Percentiles rank a stretch among this genome's conserved stretches.
Conservation (phyloP, 2,888 invertebrate genomes). For the Maniola hyperantus region DNA sequence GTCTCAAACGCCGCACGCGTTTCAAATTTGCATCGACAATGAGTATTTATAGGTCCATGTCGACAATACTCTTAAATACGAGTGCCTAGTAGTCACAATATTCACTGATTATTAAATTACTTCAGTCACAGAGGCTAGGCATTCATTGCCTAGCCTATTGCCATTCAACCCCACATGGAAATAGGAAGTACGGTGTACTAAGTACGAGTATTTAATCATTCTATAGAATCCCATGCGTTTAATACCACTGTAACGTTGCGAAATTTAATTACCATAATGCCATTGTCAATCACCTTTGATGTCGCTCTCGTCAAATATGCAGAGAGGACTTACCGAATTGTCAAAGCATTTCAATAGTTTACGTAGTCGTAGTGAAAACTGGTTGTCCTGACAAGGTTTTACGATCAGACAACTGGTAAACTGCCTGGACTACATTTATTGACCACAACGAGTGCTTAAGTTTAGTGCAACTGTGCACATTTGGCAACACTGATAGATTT, state of each 20-base stretch:
- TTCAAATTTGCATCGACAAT: slow-evolving; percentile 26
- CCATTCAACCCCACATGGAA: too few relatives aligned
- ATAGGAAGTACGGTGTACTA: too few relatives aligned
- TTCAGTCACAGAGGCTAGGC: neutral
- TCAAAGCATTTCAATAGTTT: slow-evolving; percentile 5
- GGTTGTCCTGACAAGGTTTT: neutral
- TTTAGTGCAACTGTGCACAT: neutral
- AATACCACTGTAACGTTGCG: neutral
- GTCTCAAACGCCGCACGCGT: slow-evolving; percentile 22
- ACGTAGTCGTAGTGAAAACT: slow-evolving; percentile 1
- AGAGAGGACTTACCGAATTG: neutral
- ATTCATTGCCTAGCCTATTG: too few relatives aligned
- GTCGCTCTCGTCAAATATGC: neutral
- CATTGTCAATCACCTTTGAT: neutral
- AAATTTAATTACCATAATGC: neutral
- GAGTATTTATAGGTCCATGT: too few relatives aligned
- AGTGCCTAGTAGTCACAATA: neutral
- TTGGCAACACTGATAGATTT: too few relatives aligned
- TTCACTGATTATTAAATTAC: slow-evolving; percentile 14
- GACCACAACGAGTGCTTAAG: slow-evolving; percentile 1
- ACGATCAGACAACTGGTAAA: slow-evolving; percentile 13
- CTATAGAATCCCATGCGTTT: too few relatives aligned
- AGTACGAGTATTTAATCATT: too few relatives aligned
- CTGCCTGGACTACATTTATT: slow-evolving; percentile 12
- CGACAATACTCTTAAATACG: neutral